phyloP scores from a whole-genome alignment of 2,797 vertebrate genomes.

The Kryptolebias ocellatus region DNA sequence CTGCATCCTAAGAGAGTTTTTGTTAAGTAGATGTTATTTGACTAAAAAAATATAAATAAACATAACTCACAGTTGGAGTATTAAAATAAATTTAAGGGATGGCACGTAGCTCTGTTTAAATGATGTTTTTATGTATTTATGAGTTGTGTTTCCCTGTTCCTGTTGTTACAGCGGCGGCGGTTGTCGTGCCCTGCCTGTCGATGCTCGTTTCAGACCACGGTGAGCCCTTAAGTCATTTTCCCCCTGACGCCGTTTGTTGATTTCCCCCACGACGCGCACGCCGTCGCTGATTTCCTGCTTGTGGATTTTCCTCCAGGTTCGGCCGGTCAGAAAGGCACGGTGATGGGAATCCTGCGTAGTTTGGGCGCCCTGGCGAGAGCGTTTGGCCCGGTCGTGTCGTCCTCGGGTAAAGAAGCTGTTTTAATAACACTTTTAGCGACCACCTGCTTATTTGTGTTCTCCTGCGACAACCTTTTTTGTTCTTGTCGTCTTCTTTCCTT shows the following conservation, averaged over 20 bases:
- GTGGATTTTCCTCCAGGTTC: conserved; percentile 78
- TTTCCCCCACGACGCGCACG: neutral
- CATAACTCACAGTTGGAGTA: no score
- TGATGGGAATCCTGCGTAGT: conserved; percentile 96
- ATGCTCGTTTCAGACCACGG: conserved; percentile 91
- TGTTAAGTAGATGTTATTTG: no score
- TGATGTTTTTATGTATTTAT: neutral
- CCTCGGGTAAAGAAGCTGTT: conserved; percentile 81
- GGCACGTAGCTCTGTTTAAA: neutral
- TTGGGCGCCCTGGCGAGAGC: conserved; percentile 93
- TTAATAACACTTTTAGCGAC: neutral
- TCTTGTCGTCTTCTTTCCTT: conserved; percentile 6
- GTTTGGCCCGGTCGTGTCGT: conserved; percentile 88
- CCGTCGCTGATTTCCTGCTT: conserved; percentile 6
- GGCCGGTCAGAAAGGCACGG: conserved; percentile 89
- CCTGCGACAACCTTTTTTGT: neutral
- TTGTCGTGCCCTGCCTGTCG: conserved; percentile 94
- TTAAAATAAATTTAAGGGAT: neutral
- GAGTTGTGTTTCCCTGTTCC: neutral
- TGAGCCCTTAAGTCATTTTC: conserved; percentile 53
- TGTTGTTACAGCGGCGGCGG: conserved; percentile 87
- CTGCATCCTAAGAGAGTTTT: no score
- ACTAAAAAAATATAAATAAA: no score
- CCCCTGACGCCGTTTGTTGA: neutral
- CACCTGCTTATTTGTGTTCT: no score